Evolutionary conservation across 2,888 invertebrate genomes (phyloP), one percentile per base, ranked within the genome.

Genomic region (Halictus quadricinctus): DNA sequence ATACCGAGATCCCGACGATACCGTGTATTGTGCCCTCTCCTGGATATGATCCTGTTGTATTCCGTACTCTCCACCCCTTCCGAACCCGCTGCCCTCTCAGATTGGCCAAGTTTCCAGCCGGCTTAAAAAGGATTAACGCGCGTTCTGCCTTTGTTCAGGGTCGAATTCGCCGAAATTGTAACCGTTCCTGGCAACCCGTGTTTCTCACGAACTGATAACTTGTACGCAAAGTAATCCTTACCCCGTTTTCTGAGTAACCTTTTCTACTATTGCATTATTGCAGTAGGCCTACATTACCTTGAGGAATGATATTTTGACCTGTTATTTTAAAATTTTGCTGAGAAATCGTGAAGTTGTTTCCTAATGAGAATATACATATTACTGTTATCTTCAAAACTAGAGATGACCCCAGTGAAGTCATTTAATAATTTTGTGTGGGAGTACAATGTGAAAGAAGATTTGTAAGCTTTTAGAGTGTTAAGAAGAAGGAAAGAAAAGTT

Each of bases 1-100:
- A 87, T 80, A 86, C 87, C 79, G 89, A 89, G 88, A 43, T 41
- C 89, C 91, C 90, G 88, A 87, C 21, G 72, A 46, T 48, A 46
- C 73, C 88, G 87, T 41, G 87, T 89, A 89, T 91, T 90, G 90
- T 88, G 74, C 78, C 76, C 76, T 76, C 66, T 76, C 75, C 60
- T 58, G 82, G 72, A 77, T 13, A 73, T 83, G 79, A 88, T 81
- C 81, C 84, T 85, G 21, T 36, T 54, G 64, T 58, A n/a, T 70
- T 58, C 69, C 41, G 69, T 43, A n/a, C 43, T 6, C 43, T 12
- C 43, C 70, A 13, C 41, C 69, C 69, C 50, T 70, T 50, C 29
- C 10, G 50, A 73, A 54, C 36, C 13, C 36, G 25, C 5, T 29
- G 73, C 50, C 46, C 36, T 29, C 36, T 54, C 48, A 18, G 29